Base-by-base conservation (phyloP, 1,140 invertebrate species). In the Arion vulgaris region DNA sequence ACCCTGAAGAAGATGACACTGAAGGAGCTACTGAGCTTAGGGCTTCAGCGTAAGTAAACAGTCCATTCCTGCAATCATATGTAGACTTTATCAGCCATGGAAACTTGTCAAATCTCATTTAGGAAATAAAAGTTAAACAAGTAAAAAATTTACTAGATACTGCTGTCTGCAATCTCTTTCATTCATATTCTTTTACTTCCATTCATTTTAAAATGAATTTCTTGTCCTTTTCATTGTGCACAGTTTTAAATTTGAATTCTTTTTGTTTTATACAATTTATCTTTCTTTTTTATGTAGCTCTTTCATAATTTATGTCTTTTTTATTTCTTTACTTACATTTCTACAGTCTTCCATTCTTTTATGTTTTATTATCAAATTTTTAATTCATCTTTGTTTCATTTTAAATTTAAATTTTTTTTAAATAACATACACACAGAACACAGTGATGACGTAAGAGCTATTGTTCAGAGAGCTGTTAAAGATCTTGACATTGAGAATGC, bases 1-100 rank as follows among this genome's bases (percentile, higher is more conserved):
- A 90, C 90, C 39, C 87, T 93, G 17, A 92, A 92, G 85, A 87
- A 89, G 62, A 91, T 93, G 88, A 92, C 92, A 0, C 87, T 93
- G 0, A 90, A 89, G 28, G 91, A 93, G 85, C 87, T 93, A 11
- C 87, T 93, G 15, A 88, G 89, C 39, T 88, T 93, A 34, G 91
- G 91, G 57, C 84, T 93, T 38, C 92, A 93, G 82, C 89, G 91
- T 91, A 84, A 88, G 89, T 89, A 57, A 57, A 38, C 5, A 26
- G 57, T 34, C 71, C 7, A 2, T 19, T 72, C 1, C 4, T 7
- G 41, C n/a, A 7, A 28, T 32, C 28, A 23, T 32, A 11, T 32
- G 62, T 28, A 66, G 62, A 32, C 26, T 49, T 49, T 49, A 49
- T 49, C n/a, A n/a, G n/a, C n/a, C n/a, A n/a, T n/a, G n/a, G 45